Evolutionary conservation across 1,140 invertebrate genomes (phyloP).

Genomic region (Rhyzopertha dominica): DNA sequence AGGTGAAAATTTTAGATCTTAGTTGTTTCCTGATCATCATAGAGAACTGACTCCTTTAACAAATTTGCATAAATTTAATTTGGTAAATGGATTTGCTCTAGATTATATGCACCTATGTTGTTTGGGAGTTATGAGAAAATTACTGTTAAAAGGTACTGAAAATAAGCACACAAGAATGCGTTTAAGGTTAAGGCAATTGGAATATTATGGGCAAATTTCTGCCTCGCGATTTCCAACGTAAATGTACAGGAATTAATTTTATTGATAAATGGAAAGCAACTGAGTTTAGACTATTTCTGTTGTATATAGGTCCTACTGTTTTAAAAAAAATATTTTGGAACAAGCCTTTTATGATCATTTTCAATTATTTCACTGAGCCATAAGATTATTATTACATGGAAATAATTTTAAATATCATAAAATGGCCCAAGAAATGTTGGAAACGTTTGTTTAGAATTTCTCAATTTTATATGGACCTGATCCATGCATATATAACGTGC

Average conservation of each 20-base stretch:
- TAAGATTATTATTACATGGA: constrained; percentile 1
- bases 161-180: too few relatives aligned
- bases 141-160: too few relatives aligned
- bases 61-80: background rate
- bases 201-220: constrained; percentile 18
- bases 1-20: background rate
- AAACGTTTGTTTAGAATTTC: constrained; percentile 13
- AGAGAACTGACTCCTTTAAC: background rate
- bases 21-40: background rate
- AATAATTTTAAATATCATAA: background rate
- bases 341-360: constrained; percentile 10
- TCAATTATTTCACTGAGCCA: constrained; percentile 8
- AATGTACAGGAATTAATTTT: constrained; percentile 24
- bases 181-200: constrained; percentile 7
- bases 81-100: constrained; percentile 1
- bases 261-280: constrained; percentile 37
- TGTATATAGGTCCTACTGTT: constrained; percentile 35
- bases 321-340: constrained; percentile 18
- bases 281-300: constrained; percentile 33
- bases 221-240: constrained; percentile 33
- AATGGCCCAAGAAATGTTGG: constrained; percentile 6
- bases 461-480: constrained; percentile 6
- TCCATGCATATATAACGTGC: constrained; percentile 3
- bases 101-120: constrained; percentile 1
- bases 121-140: constrained; percentile 4